Evolutionary conservation across 2,888 invertebrate genomes (phyloP), one percentile per base, ranked within the genome.

Genomic region (Oasisia sp.): DNA sequence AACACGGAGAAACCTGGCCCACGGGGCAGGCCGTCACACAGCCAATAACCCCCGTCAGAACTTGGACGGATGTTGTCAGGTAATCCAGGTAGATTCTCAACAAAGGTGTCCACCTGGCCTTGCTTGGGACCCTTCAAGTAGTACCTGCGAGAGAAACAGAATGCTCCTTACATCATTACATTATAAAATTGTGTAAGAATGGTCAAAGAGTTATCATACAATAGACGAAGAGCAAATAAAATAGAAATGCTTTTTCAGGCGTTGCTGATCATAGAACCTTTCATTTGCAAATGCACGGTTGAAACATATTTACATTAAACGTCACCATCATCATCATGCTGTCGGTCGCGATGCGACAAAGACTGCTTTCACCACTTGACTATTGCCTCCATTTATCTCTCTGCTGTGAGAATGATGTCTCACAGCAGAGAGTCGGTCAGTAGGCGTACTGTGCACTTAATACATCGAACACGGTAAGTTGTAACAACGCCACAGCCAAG

Each of bases 51-150:
- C 19, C 90, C 90, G 27, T 8, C 44, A 44, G 14, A 19, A 14
- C 38, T 38, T 14, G 38, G 19, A 14, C 90, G 90, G 90, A 90
- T 90, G 90, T 90, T 90, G 90, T 90, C 90, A 19, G 90, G 90
- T 32, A 38, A 38, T 32, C 90, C 90, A 19, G 44, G 38, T 19
- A 90, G 90, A 44, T 90, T 90, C 32, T 90, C 90, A 14, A 90
- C n/a, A 44, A 90, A 90, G 14, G 44, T 90, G 38, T 90, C 90
- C 90, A 44, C 32, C 38, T 90, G 90, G 0, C 90, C 90, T 8
- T 32, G 14, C 32, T 90, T 90, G 5, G 90, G 90, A 19, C 90
- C 90, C 44, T 90, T 90, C 90, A 90, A 90, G 90, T 90, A 27
- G 32, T 90, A 90, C 90, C 90, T 74, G 19, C 27, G 74, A 74